Conservation (phyloP, 2,888 invertebrate species). For the Heliconius sara region DNA sequence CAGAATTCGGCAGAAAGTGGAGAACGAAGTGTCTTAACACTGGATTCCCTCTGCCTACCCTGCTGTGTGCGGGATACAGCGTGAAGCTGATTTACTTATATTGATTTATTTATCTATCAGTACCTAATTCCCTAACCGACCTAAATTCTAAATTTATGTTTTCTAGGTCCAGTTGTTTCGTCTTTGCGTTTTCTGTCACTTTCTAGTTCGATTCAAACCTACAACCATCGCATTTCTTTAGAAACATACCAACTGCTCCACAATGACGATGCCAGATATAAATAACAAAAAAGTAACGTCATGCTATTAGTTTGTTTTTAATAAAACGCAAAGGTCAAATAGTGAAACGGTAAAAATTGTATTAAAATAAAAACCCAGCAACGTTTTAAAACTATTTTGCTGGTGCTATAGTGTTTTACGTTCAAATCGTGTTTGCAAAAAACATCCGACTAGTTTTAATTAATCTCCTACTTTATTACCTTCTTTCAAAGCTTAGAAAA, state of each 20-base stretch:
- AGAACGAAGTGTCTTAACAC: no score
- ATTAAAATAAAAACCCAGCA: not conserved
- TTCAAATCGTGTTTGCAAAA: slow-evolving; percentile 4
- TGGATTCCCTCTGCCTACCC: no score
- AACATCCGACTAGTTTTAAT: not conserved
- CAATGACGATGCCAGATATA: slow-evolving; percentile 1
- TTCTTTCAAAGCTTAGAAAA: no score
- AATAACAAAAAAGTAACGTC: not conserved
- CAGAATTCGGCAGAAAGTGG: no score
- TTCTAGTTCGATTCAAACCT: no score
- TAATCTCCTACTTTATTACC: not conserved
- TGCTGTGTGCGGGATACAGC: no score
- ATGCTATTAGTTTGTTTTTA: slow-evolving; percentile 10
- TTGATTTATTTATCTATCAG: no score
- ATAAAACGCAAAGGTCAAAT: slow-evolving; percentile 35
- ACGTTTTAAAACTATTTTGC: slow-evolving; percentile 21
- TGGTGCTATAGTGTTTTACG: not conserved
- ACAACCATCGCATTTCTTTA: not conserved
- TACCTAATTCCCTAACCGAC: no score
- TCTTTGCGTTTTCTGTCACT: no score
- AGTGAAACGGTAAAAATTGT: slow-evolving; percentile 9
- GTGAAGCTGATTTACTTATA: no score
- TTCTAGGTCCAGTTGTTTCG: no score
- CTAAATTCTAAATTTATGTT: no score
- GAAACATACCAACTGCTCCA: not conserved